Evolutionary conservation across 2,797 vertebrate species (phyloP).

Genomic region (Luscinia megarhynchos): DNA sequence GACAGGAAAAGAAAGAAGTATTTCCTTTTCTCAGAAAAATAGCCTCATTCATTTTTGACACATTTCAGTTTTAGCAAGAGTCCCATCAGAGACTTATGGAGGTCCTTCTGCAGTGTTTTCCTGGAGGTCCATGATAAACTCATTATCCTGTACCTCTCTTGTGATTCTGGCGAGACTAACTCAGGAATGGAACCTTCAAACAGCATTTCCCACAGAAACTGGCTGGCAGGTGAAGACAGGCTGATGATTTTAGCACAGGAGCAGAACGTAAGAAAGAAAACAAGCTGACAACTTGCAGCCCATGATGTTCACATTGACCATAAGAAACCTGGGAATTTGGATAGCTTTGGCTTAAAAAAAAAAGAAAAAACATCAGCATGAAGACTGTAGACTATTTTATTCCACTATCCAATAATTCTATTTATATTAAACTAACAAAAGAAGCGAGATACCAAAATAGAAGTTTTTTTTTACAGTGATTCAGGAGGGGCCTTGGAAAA

Average conservation of each 20-base stretch:
- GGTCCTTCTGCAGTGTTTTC: neutral
- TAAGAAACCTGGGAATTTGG: neutral
- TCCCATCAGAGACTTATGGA: fast-evolving
- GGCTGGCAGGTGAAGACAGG: neutral
- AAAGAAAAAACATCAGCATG: neutral
- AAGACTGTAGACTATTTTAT: neutral
- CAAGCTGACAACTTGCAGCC: neutral
- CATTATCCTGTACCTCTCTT: neutral
- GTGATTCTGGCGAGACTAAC: neutral
- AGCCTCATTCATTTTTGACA: neutral
- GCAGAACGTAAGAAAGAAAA: neutral
- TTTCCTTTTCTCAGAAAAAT: neutral
- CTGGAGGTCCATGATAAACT: neutral
- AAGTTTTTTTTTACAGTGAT: neutral
- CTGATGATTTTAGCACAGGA: neutral
- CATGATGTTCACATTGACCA: neutral
- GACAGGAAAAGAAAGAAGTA: neutral
- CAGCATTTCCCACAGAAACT: neutral
- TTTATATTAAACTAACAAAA: neutral
- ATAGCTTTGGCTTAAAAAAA: neutral
- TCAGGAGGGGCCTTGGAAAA: neutral
- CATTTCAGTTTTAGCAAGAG: neutral
- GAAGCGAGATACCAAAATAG: neutral
- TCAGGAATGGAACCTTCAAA: neutral
- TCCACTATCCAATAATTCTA: neutral